Evolutionary conservation across 1,140 invertebrate genomes (phyloP).

Genomic region (Vanessa atalanta): DNA sequence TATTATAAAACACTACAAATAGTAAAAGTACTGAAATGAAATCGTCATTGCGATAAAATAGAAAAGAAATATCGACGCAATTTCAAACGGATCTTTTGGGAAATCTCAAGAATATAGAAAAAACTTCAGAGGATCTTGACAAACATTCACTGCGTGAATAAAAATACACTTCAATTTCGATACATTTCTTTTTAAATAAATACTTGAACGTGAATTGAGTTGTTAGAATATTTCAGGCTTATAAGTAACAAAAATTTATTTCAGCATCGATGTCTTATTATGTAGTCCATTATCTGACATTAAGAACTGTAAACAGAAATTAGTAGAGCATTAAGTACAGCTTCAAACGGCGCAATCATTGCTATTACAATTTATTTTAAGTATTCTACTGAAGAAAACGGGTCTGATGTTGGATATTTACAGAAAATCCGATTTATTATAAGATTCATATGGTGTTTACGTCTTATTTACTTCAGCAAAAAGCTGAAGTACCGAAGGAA

Average conservation of each 20-base stretch:
- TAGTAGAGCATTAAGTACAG: slow-evolving; percentile 18
- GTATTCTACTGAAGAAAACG: not conserved
- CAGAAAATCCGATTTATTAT: slow-evolving; percentile 12
- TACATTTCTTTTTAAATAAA: not conserved
- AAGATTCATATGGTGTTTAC: not conserved
- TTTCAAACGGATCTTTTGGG: slow-evolving; percentile 3
- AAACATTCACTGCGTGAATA: slow-evolving; percentile 10
- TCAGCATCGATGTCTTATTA: slow-evolving; percentile 5
- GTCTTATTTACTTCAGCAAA: slow-evolving; percentile 10
- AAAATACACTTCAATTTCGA: slow-evolving; percentile 6
- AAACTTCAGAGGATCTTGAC: not conserved
- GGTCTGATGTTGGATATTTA: slow-evolving; percentile 20
- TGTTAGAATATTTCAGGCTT: not conserved
- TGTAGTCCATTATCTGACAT: slow-evolving; percentile 11
- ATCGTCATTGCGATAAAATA: not conserved
- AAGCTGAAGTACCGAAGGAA: not conserved
- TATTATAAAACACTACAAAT: too few relatives aligned
- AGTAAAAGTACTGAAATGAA: not conserved
- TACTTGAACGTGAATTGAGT: not conserved
- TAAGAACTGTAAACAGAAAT: slow-evolving; percentile 20
- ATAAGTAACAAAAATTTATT: not conserved
- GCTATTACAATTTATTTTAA: not conserved
- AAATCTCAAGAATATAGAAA: slow-evolving; percentile 4
- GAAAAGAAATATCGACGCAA: not conserved
- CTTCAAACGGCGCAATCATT: slow-evolving; percentile 6